These are phyloP conservation scores for Osmerus mordax DNA, from an alignment of 2,113 vertebrate species.

Conservation along the genomic window DNA sequence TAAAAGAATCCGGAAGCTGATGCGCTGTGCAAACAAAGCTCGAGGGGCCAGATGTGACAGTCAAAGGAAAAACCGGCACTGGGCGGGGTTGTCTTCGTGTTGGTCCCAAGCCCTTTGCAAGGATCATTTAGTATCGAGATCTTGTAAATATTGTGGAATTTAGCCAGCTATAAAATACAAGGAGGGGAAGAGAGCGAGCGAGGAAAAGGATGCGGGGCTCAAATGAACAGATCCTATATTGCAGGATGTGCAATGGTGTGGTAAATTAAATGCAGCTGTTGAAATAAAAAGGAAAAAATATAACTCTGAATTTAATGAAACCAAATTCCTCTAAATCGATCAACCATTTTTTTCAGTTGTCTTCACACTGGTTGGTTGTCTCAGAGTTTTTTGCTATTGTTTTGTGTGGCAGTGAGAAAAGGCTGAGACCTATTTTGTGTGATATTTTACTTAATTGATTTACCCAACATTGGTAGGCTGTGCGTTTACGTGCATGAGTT, in stretches of 20 bases:
- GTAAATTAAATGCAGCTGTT: conserved; percentile 82
- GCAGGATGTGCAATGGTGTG: conserved; percentile 81
- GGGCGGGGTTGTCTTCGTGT: conserved; percentile 46
- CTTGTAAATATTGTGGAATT: conserved; percentile 78
- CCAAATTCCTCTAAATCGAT: conserved; percentile 41
- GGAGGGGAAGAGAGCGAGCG: conserved; percentile 39
- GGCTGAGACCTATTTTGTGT: too few relatives aligned
- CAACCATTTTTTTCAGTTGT: conserved; percentile 23
- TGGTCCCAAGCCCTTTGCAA: conserved; percentile 49
- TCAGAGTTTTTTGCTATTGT: neutral
- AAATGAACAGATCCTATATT: conserved; percentile 74
- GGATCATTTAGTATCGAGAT: conserved; percentile 75
- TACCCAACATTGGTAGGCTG: too few relatives aligned
- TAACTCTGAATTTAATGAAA: conserved; percentile 52
- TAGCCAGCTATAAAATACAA: conserved; percentile 55
- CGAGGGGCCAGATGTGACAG: conserved; percentile 65
- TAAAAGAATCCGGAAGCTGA: conserved; percentile 61
- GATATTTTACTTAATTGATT: too few relatives aligned
- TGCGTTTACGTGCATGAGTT: too few relatives aligned
- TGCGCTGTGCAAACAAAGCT: conserved; percentile 62
- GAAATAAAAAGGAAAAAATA: conserved; percentile 60
- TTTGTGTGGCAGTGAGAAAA: neutral
- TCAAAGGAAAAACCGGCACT: conserved; percentile 58
- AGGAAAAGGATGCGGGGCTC: conserved; percentile 45
- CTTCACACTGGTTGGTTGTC: conserved; percentile 36